Percentiles rank a stretch among this genome's conserved stretches.
phyloP scores from a whole-genome alignment of 2,113 vertebrate species.

The Haliaeetus leucogaster region DNA sequence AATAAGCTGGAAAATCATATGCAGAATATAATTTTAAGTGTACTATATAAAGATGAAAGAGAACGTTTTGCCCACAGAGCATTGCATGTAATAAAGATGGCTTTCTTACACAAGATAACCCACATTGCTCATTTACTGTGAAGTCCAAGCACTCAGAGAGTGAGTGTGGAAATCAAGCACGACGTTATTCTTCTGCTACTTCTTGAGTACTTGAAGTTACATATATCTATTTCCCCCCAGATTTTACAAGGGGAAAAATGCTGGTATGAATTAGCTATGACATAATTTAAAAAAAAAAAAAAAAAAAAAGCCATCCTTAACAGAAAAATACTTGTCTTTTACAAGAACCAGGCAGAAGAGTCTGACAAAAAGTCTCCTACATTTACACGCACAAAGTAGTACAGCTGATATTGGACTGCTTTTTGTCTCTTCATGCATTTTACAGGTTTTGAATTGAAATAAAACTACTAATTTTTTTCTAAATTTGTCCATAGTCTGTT shows the following conservation, averaged over 20 bases:
- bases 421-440: neutral
- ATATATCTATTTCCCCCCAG: neutral
- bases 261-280: neutral
- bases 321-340: neutral
- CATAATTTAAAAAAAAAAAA: neutral
- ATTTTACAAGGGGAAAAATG: neutral
- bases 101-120: neutral
- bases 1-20: neutral
- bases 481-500: neutral
- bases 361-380: neutral
- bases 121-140: neutral
- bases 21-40: neutral
- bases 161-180: neutral
- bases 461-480: neutral
- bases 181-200: neutral
- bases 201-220: neutral
- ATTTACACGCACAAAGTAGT: neutral
- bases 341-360: neutral
- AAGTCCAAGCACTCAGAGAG: neutral
- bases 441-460: neutral
- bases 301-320: neutral
- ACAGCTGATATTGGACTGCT: fast-evolving
- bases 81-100: neutral
- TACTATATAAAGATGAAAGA: neutral
- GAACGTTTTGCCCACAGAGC: neutral